Evolutionary conservation across 2,888 invertebrate genomes (phyloP).

Genomic region (Ennomos fuscantarius): DNA sequence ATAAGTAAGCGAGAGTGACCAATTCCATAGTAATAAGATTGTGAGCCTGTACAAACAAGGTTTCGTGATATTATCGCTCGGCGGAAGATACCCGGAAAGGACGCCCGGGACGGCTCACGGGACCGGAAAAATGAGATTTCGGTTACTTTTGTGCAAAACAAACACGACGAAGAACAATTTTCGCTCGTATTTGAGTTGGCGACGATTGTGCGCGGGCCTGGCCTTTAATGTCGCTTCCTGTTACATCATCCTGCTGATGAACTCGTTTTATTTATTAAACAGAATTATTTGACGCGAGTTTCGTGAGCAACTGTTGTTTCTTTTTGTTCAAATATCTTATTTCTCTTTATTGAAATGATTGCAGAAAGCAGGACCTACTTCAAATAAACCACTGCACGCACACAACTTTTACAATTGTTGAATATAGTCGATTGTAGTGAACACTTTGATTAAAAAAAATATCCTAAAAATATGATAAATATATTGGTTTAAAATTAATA

Average conservation of each 20-base stretch:
- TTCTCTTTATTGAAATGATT: too few species aligned
- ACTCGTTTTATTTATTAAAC: conserved; percentile 6
- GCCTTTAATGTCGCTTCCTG: conserved; percentile 6
- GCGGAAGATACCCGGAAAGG: conserved; percentile 8
- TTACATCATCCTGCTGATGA: conserved; percentile 8
- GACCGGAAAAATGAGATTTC: conserved; percentile 17
- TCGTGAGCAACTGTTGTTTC: not conserved
- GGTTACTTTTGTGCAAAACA: conserved; percentile 12
- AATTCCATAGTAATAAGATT: conserved; percentile 8
- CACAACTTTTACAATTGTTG: too few species aligned
- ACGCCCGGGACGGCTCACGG: conserved; percentile 1
- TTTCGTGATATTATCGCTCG: conserved; percentile 2
- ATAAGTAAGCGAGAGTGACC: not conserved
- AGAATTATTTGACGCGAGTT: not conserved
- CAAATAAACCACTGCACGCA: too few species aligned
- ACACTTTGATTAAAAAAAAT: too few species aligned
- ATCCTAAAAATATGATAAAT: too few species aligned
- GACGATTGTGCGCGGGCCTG: conserved; percentile 1
- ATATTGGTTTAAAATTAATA: too few species aligned
- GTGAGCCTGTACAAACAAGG: conserved; percentile 11
- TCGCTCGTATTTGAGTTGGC: conserved; percentile 7
- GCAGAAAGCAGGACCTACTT: too few species aligned
- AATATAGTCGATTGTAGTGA: too few species aligned
- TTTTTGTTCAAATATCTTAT: too few species aligned
- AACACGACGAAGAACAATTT: conserved; percentile 8